Percentiles rank a stretch among this genome's conserved stretches.
Evolutionary conservation across 2,797 vertebrate genomes (phyloP).

Genomic region (Liasis olivaceus): DNA sequence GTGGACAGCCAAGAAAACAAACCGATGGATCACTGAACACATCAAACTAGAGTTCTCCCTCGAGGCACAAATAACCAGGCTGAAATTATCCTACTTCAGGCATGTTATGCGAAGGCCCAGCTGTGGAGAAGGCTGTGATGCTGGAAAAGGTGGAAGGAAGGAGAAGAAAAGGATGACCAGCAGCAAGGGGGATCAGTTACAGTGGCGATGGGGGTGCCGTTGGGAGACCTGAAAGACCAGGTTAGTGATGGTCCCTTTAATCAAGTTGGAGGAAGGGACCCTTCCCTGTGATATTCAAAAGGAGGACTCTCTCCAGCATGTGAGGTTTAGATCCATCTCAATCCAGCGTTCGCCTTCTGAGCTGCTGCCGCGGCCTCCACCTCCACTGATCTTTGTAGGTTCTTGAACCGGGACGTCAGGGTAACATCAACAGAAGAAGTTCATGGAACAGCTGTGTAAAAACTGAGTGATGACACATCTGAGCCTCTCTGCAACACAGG

Average conservation of each 20-base stretch:
- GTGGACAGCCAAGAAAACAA: no score
- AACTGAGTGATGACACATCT: neutral
- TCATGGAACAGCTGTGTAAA: neutral
- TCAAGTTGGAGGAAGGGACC: neutral
- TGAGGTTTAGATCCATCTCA: neutral
- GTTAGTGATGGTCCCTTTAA: neutral
- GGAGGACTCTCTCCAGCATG: neutral
- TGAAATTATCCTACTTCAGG: no score
- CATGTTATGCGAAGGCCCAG: no score
- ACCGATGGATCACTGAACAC: no score
- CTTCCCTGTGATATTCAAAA: neutral
- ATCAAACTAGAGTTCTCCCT: no score
- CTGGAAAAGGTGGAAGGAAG: no score
- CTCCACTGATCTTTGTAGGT: neutral
- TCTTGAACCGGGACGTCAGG: neutral
- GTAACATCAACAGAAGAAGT: neutral
- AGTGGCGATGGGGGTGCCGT: neutral
- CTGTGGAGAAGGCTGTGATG: no score
- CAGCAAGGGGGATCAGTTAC: neutral
- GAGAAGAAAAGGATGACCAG: neutral
- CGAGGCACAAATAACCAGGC: no score
- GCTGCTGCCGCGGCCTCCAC: neutral
- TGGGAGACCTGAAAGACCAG: neutral
- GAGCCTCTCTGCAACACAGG: neutral
- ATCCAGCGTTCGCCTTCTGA: neutral